A percentile compares a stretch with the other conserved stretches of the same genome.
phyloP scores from a whole-genome alignment of 2,797 vertebrate genomes.

The Danionella dracula region DNA sequence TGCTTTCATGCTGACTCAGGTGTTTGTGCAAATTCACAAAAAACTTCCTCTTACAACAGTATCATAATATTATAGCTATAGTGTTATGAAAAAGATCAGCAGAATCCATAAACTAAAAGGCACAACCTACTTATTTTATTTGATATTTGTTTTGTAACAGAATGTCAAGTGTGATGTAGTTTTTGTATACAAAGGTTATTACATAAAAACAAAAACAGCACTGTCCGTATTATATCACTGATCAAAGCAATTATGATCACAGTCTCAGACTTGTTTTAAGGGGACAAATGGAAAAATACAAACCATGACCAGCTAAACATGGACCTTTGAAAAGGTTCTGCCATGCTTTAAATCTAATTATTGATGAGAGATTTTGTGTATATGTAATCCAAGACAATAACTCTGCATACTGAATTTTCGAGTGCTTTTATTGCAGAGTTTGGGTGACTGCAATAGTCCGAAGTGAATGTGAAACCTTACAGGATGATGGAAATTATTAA shows the following conservation, averaged over 20 bases:
- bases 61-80: no score
- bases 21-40: no score
- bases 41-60: no score
- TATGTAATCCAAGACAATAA: not conserved
- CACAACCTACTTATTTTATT: conserved; percentile 29
- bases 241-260: conserved; percentile 3
- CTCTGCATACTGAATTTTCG: not conserved
- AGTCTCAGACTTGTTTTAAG: not conserved
- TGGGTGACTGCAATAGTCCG: not conserved
- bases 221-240: not conserved
- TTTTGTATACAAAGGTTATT: conserved; percentile 15
- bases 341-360: no score
- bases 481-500: not conserved
- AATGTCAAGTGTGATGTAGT: not conserved
- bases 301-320: not conserved
- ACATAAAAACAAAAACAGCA: conserved; percentile 32
- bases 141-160: conserved; percentile 27
- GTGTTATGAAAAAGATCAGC: no score
- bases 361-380: not conserved
- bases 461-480: not conserved
- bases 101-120: not conserved
- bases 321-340: not conserved
- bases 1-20: no score
- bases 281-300: not conserved
- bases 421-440: not conserved